These are phyloP conservation scores for Notodonta ziczac DNA, from an alignment of 2,888 invertebrate species.

Conservation along the genomic window DNA sequence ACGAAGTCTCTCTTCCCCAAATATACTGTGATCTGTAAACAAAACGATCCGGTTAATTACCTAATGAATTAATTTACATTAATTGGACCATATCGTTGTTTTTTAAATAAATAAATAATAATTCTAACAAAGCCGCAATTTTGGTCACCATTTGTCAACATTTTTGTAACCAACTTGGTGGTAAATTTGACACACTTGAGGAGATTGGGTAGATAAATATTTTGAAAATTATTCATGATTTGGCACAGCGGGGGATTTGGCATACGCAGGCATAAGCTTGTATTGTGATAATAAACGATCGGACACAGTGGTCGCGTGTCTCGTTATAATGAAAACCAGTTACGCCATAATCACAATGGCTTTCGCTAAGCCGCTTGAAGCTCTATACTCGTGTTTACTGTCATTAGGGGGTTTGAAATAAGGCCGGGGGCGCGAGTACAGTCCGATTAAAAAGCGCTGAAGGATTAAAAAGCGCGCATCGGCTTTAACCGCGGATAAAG, in stretches of 20 bases:
- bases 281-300: slow-evolving; percentile 10
- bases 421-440: not conserved
- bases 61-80: no score
- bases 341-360: slow-evolving; percentile 7
- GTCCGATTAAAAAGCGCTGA: slow-evolving; percentile 15
- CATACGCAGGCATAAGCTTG: slow-evolving; percentile 7
- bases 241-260: slow-evolving; percentile 14
- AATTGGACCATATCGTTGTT: no score
- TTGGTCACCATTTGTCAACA: no score
- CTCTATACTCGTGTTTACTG: not conserved
- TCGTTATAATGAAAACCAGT: slow-evolving; percentile 8
- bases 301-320: slow-evolving; percentile 8
- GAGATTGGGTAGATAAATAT: not conserved
- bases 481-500: slow-evolving; percentile 1
- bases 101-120: no score
- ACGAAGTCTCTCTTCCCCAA: slow-evolving; percentile 96
- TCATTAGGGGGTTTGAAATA: not conserved
- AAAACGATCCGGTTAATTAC: slow-evolving; percentile 21
- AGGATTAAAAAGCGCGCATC: slow-evolving; percentile 19
- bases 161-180: not conserved
- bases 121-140: no score
- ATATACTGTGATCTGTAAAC: slow-evolving; percentile 92
- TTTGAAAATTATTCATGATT: not conserved
- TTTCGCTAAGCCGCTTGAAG: not conserved
- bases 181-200: not conserved